Percentiles rank a stretch among this genome's conserved stretches.
phyloP scores from a whole-genome alignment of 2,888 invertebrate genomes.

The Tenthredo mesomela region DNA sequence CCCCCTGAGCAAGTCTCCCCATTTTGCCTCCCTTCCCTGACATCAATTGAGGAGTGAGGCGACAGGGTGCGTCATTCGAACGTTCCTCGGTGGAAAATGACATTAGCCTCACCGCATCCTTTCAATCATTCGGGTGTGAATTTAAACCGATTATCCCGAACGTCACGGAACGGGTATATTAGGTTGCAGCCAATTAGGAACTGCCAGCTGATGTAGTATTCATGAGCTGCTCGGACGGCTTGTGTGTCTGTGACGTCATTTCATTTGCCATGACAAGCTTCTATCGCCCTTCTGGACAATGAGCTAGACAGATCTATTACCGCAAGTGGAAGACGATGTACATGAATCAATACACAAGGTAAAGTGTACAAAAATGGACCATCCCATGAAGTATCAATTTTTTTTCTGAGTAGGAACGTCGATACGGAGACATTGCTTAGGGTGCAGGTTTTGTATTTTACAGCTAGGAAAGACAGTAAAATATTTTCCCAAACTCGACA shows the following conservation, averaged over 20 bases:
- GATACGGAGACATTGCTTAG: neutral
- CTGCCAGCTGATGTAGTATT: conserved; percentile 48
- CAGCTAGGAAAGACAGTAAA: neutral
- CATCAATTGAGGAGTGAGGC: conserved; percentile 2
- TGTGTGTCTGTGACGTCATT: conserved; percentile 26
- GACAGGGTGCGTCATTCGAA: conserved; percentile 47
- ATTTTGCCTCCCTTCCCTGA: conserved; percentile 2
- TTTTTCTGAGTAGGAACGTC: neutral
- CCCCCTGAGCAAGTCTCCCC: neutral
- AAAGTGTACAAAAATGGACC: neutral
- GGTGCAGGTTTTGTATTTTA: neutral
- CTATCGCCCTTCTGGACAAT: neutral
- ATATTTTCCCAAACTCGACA: neutral
- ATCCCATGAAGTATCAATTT: neutral
- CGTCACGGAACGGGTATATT: conserved; percentile 35
- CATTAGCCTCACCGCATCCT: conserved; percentile 62
- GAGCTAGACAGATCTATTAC: neutral
- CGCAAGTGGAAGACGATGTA: neutral
- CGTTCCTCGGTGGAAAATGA: conserved; percentile 57
- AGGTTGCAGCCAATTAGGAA: conserved; percentile 52
- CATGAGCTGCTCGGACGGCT: conserved; percentile 34
- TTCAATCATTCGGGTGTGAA: conserved; percentile 51
- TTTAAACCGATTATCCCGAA: conserved; percentile 47
- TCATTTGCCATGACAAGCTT: conserved; percentile 24
- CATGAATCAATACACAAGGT: neutral